Evolutionary conservation across 1,140 invertebrate genomes (phyloP).

Genomic region (Drosophila willistoni): DNA sequence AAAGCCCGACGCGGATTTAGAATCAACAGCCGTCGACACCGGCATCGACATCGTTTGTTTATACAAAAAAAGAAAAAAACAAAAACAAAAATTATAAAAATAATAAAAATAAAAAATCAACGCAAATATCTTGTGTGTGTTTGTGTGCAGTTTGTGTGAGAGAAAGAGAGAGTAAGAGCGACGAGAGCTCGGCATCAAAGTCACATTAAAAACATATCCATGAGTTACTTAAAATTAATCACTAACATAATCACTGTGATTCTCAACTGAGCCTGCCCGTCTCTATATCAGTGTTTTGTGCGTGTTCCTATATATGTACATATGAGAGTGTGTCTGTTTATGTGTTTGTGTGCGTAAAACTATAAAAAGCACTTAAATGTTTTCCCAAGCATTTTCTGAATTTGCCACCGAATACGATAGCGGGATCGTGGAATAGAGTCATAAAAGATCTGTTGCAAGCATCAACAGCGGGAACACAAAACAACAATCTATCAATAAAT

Average conservation of each 20-base stretch:
- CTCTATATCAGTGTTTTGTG: slow-evolving; percentile 51
- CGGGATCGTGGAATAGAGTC: slow-evolving; percentile 3
- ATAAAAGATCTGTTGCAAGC: slow-evolving; percentile 6
- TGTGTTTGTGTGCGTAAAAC: slow-evolving; percentile 42
- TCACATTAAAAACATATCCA: slow-evolving; percentile 80
- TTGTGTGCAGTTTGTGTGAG: slow-evolving; percentile 23
- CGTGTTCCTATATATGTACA: background rate
- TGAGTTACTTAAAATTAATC: slow-evolving; percentile 82
- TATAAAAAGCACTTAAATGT: slow-evolving; percentile 54
- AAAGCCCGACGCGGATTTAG: slow-evolving; percentile 67
- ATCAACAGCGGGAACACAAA: slow-evolving; percentile 1
- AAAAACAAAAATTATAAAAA: slow-evolving; percentile 24
- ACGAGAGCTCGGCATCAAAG: slow-evolving; percentile 60
- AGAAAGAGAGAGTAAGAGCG: slow-evolving; percentile 19
- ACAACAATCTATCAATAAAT: slow-evolving; percentile 9
- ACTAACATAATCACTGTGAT: slow-evolving; percentile 82
- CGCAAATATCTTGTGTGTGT: slow-evolving; percentile 35
- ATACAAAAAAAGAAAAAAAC: too few relatives aligned
- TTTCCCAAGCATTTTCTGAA: slow-evolving; percentile 32
- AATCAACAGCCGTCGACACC: slow-evolving; percentile 60
- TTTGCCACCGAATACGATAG: slow-evolving; percentile 30
- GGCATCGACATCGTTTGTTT: slow-evolving; percentile 22
- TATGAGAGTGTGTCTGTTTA: slow-evolving; percentile 1
- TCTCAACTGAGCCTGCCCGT: slow-evolving; percentile 67
- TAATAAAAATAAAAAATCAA: slow-evolving; percentile 24